A percentile compares a stretch with the other conserved stretches of the same genome.
These are phyloP conservation scores for Brachionus koreanus DNA, from an alignment of 1,140 invertebrate genomes.

Conservation along the genomic window DNA sequence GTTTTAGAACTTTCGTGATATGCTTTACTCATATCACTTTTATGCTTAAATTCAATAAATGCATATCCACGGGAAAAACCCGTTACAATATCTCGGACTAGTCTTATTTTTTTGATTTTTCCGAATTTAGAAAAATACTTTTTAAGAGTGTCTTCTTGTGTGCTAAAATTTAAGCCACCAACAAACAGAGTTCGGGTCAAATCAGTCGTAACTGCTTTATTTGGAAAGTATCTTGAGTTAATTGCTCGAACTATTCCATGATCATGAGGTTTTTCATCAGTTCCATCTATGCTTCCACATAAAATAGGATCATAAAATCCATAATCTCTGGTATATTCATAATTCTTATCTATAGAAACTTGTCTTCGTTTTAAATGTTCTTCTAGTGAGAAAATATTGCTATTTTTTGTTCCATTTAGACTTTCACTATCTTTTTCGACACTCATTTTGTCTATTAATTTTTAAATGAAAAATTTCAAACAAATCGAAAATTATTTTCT, in stretches of 20 bases:
- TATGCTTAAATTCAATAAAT: constrained; percentile 71
- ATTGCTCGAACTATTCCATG: constrained; percentile 71
- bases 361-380: neutral
- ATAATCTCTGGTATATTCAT: constrained; percentile 2
- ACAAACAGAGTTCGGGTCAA: constrained; percentile 74
- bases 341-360: neutral
- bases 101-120: constrained; percentile 65
- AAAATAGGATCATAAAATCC: constrained; percentile 58
- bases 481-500: neutral
- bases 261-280: constrained; percentile 76
- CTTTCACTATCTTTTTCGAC: neutral
- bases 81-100: constrained; percentile 76
- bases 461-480: constrained; percentile 16
- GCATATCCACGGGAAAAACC: constrained; percentile 76
- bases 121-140: constrained; percentile 57
- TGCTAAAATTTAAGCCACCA: constrained; percentile 69
- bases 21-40: constrained; percentile 9
- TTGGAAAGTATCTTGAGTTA: constrained; percentile 48
- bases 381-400: neutral
- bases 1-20: neutral
- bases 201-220: constrained; percentile 60
- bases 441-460: neutral
- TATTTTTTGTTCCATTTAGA: neutral
- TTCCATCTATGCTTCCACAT: constrained; percentile 77
- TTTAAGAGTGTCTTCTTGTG: constrained; percentile 62